A percentile compares a stretch with the other conserved stretches of the same genome.
Conservation (phyloP, 2,113 vertebrate species). For the Acinonyx jubatus region DNA sequence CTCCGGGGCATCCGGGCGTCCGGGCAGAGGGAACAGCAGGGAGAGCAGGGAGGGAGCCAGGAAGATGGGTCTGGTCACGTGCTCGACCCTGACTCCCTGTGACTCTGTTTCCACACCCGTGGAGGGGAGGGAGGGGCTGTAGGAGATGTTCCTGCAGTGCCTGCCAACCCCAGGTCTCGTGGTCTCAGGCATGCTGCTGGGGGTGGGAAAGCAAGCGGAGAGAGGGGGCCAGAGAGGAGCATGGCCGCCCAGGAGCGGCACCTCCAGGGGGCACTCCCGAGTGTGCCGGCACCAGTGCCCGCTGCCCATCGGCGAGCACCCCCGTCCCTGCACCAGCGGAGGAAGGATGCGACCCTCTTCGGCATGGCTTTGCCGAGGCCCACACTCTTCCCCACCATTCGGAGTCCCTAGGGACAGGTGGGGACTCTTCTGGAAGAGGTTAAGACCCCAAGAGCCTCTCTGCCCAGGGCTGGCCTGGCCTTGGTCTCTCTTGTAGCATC, state of each 20-base stretch:
- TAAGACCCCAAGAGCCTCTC: neutral
- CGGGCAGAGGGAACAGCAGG: rapidly evolving
- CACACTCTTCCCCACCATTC: rapidly evolving
- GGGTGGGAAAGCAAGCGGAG: rapidly evolving
- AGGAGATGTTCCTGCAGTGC: rapidly evolving
- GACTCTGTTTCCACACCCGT: neutral
- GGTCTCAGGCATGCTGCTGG: neutral
- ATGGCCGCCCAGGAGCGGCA: neutral
- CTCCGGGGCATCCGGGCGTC: neutral
- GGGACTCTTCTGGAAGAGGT: too few species aligned
- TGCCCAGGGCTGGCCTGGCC: neutral
- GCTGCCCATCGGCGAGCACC: rapidly evolving
- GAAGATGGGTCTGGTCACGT: rapidly evolving
- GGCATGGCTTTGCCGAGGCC: neutral
- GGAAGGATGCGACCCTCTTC: neutral
- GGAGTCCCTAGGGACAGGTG: neutral
- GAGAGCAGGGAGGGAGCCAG: too few species aligned
- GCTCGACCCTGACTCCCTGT: neutral
- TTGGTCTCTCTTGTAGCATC: rapidly evolving
- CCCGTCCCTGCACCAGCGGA: too few species aligned
- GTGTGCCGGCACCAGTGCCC: too few species aligned
- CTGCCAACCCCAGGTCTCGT: too few species aligned
- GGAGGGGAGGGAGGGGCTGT: rapidly evolving
- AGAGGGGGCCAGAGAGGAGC: neutral
- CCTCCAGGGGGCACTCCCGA: neutral